These are phyloP conservation scores for Tuberolachnus salignus DNA, from an alignment of 2,888 invertebrate genomes.

Conservation along the genomic window DNA sequence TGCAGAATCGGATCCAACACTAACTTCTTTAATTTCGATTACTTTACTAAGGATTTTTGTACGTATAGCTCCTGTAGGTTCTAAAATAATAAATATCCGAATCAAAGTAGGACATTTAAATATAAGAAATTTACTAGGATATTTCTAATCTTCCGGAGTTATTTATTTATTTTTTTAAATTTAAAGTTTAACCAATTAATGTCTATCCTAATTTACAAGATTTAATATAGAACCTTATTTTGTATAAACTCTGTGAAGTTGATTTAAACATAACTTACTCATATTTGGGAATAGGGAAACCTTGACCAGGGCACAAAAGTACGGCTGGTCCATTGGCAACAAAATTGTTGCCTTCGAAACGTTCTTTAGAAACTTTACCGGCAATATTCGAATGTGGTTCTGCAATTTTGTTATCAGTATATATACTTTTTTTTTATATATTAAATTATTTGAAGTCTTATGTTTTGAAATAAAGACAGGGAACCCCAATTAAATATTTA, in stretches of 20 bases:
- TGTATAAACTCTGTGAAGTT: too few relatives aligned
- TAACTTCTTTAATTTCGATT: conserved; percentile 60
- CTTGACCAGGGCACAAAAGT: conserved; percentile 62
- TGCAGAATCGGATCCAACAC: conserved; percentile 59
- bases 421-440: neutral
- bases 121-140: neutral
- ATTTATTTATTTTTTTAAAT: too few relatives aligned
- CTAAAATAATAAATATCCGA: conserved; percentile 58
- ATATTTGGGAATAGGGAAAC: conserved; percentile 65
- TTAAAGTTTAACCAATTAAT: too few relatives aligned
- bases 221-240: neutral
- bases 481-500: neutral
- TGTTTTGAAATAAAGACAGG: neutral
- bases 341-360: conserved; percentile 60
- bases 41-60: conserved; percentile 60
- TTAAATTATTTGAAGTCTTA: neutral
- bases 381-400: conserved; percentile 57
- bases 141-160: too few relatives aligned
- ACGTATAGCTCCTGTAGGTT: conserved; percentile 61
- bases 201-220: too few relatives aligned
- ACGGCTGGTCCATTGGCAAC: conserved; percentile 57
- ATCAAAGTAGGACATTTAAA: neutral
- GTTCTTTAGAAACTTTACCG: conserved; percentile 60
- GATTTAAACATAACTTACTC: conserved; percentile 60
- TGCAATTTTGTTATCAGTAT: conserved; percentile 34